Evolutionary conservation across 2,113 vertebrate genomes (phyloP), one percentile per base, ranked within the genome.

Genomic region (Bos javanicus): DNA sequence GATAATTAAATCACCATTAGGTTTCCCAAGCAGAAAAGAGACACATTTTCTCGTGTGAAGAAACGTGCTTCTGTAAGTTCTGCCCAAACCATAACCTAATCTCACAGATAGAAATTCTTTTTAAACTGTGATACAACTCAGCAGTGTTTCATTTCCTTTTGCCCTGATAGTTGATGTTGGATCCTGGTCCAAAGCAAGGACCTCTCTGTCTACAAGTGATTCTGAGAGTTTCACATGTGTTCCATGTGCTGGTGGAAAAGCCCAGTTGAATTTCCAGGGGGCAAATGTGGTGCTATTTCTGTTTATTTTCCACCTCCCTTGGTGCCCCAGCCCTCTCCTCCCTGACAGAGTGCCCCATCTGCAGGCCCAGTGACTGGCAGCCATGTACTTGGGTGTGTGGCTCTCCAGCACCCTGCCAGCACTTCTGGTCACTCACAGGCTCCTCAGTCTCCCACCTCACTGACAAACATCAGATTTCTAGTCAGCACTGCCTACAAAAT

Each of bases 1-100:
- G 52, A 91, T 93, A 91, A 97, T 60, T 90, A 96, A 95, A 71
- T 84, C 36, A 33, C 86, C 23, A 30, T 50, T 64, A 19, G 28
- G 5, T 52, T 93, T 97, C 56, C 57, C 23, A 64, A 71, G 74
- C 54, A 54, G 56, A 52, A 28, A 90, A 78, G 36, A 95, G 36
- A 80, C 17, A 83, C 26, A 4, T 57, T 97, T 97, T 54, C 28
- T 91, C 30, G 2, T 12, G 21, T 64, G 28, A 93, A 82, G 89
- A 87, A 84, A 84, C 5, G 2, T 28, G 5, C 10, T 43, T 71
- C 76, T 94, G 23, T 64, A 48, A 59, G 4, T 96, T 96, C 67
- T 94, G n/a, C 11, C 86, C 36, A 59, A 84, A 80, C 64, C 43
- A 86, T n/a, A 87, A 23, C 80, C 50, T 46, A 71, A 82, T 39